Conservation (phyloP, 2,797 vertebrate genomes). For the Poeciliopsis turneri region DNA sequence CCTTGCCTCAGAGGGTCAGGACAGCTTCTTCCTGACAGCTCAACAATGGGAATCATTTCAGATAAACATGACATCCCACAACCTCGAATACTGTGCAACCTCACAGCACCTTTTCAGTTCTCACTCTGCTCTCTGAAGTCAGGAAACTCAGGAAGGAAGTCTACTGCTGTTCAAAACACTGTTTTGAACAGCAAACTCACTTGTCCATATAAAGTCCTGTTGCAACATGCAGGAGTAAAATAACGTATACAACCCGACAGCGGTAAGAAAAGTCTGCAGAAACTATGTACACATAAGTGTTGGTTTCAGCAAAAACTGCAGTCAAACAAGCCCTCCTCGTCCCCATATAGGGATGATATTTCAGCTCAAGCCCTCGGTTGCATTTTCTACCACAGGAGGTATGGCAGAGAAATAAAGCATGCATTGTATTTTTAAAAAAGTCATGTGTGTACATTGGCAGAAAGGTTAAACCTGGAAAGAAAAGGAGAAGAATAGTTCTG, state of each 20-base stretch:
- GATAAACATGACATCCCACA: slow-evolving; percentile 24
- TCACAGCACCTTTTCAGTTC: not conserved
- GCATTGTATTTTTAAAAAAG: slow-evolving; percentile 46
- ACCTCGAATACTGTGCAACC: not conserved
- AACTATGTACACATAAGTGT: slow-evolving; percentile 3
- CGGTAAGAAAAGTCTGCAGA: slow-evolving; percentile 11
- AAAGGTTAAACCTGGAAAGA: slow-evolving; percentile 40
- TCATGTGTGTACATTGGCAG: slow-evolving; percentile 25
- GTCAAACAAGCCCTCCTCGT: slow-evolving; percentile 11
- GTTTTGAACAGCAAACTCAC: not conserved
- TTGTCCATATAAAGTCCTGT: slow-evolving; percentile 10
- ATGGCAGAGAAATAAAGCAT: slow-evolving; percentile 49
- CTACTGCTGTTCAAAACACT: slow-evolving; percentile 9
- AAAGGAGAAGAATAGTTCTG: slow-evolving; percentile 35
- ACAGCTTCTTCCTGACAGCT: slow-evolving; percentile 28
- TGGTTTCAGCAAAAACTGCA: slow-evolving; percentile 32
- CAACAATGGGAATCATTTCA: slow-evolving; percentile 38
- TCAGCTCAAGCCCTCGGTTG: slow-evolving; percentile 43
- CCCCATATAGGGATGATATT: slow-evolving; percentile 33
- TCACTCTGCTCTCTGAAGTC: slow-evolving; percentile 17
- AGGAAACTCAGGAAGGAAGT: slow-evolving; percentile 41
- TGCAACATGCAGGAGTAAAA: slow-evolving; percentile 10
- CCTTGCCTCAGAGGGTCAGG: slow-evolving; percentile 19
- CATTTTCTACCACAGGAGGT: slow-evolving; percentile 49
- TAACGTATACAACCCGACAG: slow-evolving; percentile 9